Evolutionary conservation across 2,113 vertebrate genomes (phyloP), one percentile per base, ranked within the genome.

Genomic region (Tachysurus fulvidraco): DNA sequence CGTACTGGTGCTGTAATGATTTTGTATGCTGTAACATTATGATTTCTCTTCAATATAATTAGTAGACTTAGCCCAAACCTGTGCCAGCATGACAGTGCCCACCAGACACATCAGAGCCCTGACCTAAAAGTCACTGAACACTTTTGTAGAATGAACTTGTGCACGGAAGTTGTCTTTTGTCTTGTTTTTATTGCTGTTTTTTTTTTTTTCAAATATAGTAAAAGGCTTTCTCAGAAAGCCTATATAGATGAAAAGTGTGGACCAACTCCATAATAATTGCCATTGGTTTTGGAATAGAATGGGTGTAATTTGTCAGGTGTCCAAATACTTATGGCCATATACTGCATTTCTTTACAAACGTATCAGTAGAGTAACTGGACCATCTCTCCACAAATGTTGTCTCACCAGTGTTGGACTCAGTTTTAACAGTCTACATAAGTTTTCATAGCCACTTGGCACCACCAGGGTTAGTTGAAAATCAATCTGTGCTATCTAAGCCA

Each of bases 401-500:
- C 36, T 36, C 36, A 36, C 36, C 36, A 36, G 36, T 36, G 36
- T 36, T 41, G 21, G 9, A 30, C 50, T 60, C 85, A 65, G 41
- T 82, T 23, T 84, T 21, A 73, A 23, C 54, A 74, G 36, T 19
- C 60, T 41, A 59, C 46, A 54, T 67, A 19, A 23, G 71, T 41
- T 44, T 19, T 36, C 41, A 55, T 36, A 41, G 88, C 81, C 78
- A 89, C 92, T 93, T 95, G 94, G 93, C 95, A 94, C 82, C 88
- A 92, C 7, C 60, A 16, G 30, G 89, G 84, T 83, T 88, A 85
- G 93, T 80, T 88, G 88, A 93, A 94, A 94, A 93, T 77, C 89
- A 95, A 97, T 94, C 12, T 91, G 80, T 85, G 83, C 90, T 62
- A 88, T 90, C 93, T 90, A 93, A 93, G 95, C 92, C 90, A 94